Percentiles rank a stretch among this genome's conserved stretches.
Conservation (phyloP, 2,888 invertebrate species). For the Nysson spinosus region DNA sequence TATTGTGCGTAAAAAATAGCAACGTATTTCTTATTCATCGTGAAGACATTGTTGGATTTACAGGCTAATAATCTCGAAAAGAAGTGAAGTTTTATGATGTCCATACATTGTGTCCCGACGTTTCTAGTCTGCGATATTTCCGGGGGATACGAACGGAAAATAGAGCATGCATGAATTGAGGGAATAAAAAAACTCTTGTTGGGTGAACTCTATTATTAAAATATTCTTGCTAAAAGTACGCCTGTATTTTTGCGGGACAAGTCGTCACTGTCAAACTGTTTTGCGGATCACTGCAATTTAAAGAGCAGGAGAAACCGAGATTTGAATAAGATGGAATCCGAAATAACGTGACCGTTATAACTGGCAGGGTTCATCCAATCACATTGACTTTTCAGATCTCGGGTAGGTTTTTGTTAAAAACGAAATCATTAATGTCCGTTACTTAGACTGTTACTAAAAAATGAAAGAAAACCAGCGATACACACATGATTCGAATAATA, state of each 20-base stretch:
- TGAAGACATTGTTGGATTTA: too few species aligned
- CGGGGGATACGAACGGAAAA: too few species aligned
- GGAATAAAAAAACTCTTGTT: background rate
- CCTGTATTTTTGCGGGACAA: slow-evolving; percentile 12
- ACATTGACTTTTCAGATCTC: slow-evolving; percentile 18
- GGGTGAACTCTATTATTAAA: slow-evolving; percentile 28
- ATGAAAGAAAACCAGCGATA: background rate
- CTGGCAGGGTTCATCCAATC: slow-evolving; percentile 30
- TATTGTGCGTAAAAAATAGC: too few species aligned
- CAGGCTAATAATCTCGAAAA: too few species aligned
- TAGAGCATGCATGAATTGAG: background rate
- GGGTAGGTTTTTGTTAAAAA: slow-evolving; percentile 17
- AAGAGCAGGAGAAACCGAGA: slow-evolving; percentile 6
- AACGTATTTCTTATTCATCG: too few species aligned
- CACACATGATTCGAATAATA: too few species aligned
- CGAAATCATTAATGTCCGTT: slow-evolving; percentile 29
- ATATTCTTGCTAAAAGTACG: slow-evolving; percentile 13
- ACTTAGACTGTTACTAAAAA: slow-evolving; percentile 6
- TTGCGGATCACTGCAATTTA: background rate
- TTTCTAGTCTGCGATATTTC: too few species aligned
- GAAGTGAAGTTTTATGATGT: too few species aligned
- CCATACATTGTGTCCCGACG: too few species aligned
- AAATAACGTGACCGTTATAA: slow-evolving; percentile 13
- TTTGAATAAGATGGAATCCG: slow-evolving; percentile 27
- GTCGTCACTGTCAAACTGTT: slow-evolving; percentile 32